phyloP scores from a whole-genome alignment of 2,888 invertebrate species.

The Hylaea fasciaria region DNA sequence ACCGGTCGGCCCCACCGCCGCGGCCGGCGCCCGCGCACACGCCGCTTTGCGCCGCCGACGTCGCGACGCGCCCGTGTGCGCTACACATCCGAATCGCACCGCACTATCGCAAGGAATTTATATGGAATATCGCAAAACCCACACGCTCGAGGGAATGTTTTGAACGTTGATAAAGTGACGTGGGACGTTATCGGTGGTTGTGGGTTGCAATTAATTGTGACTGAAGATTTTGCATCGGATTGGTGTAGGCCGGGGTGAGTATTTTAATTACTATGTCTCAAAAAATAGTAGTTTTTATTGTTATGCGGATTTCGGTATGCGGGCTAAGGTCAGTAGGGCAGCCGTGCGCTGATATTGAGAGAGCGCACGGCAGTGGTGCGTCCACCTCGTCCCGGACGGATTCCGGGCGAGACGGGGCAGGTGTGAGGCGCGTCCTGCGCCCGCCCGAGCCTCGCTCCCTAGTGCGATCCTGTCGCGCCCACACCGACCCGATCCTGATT shows the following conservation, averaged over 20 bases:
- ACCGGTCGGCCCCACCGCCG: conserved; percentile 82
- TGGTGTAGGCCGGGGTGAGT: conserved; percentile 39
- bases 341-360: conserved; percentile 58
- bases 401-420: not conserved
- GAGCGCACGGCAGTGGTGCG: conserved; percentile 34
- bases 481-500: conserved; percentile 47
- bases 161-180: conserved; percentile 58
- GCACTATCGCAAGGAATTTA: conserved; percentile 56
- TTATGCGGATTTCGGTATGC: conserved; percentile 43
- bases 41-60: conserved; percentile 79
- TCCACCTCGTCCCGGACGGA: too few relatives aligned
- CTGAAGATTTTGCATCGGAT: conserved; percentile 36
- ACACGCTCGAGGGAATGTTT: conserved; percentile 63
- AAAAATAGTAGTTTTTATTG: not conserved
- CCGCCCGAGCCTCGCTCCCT: conserved; percentile 26
- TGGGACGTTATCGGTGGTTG: conserved; percentile 57
- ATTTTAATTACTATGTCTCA: conserved; percentile 3
- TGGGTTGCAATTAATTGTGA: conserved; percentile 51
- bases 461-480: conserved; percentile 45
- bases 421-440: conserved; percentile 29
- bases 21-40: conserved; percentile 70
- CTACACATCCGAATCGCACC: conserved; percentile 53
- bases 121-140: conserved; percentile 58
- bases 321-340: conserved; percentile 65
- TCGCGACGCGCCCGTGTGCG: conserved; percentile 80